Conservation (phyloP, 2,888 invertebrate species). For the Andrena hattorfiana region DNA sequence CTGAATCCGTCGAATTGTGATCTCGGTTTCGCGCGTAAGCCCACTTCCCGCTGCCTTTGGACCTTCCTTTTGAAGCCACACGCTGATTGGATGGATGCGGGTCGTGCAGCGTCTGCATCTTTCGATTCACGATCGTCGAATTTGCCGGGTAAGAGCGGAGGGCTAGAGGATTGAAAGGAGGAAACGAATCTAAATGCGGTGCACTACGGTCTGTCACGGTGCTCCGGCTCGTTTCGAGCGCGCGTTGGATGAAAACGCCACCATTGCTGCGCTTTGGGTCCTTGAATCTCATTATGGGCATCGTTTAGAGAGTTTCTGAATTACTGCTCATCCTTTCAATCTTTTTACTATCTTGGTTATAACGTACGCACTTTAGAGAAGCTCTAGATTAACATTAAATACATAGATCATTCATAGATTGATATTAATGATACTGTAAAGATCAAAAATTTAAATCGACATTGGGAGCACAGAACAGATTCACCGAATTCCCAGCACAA, state of each 20-base stretch:
- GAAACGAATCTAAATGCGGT: slow-evolving; percentile 29
- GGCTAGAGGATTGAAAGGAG: slow-evolving; percentile 21
- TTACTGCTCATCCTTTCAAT: background rate
- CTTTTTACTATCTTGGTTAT: too few species aligned
- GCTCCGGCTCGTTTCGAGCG: background rate
- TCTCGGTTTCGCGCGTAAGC: slow-evolving; percentile 69
- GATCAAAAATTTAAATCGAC: too few species aligned
- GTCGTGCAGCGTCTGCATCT: slow-evolving; percentile 76
- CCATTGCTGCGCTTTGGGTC: background rate
- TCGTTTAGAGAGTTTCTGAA: background rate
- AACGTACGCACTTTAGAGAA: too few species aligned
- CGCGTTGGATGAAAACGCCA: background rate
- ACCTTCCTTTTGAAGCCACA: slow-evolving; percentile 31
- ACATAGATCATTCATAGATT: too few species aligned
- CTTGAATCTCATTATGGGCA: background rate
- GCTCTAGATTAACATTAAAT: too few species aligned
- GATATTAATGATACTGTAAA: too few species aligned
- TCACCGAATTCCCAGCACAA: background rate
- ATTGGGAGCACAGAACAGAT: background rate
- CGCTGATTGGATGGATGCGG: slow-evolving; percentile 80
- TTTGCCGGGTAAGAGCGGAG: slow-evolving; percentile 32
- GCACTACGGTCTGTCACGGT: slow-evolving; percentile 20
- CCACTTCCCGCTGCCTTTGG: slow-evolving; percentile 50
- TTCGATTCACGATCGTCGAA: slow-evolving; percentile 57
- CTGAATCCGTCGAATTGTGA: slow-evolving; percentile 66